Evolutionary conservation across 2,797 vertebrate genomes (phyloP), one percentile per base, ranked within the genome.

Genomic region (Pipistrellus nathusii): DNA sequence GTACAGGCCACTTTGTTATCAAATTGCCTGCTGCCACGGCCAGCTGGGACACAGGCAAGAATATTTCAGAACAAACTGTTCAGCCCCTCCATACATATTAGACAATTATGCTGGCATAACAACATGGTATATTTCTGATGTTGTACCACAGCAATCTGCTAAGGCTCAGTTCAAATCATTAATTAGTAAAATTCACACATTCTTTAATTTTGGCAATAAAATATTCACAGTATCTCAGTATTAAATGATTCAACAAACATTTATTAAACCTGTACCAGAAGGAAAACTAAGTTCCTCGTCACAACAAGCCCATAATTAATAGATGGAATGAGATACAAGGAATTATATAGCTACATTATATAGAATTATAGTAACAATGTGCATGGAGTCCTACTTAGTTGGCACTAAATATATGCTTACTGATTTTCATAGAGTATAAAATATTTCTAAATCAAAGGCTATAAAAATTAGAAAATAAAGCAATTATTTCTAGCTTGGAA

Each of bases 191-290:
- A 89, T 71, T 93, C 86, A 87, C 62, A 93, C 68, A 68, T 44
- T 92, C 80, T 86, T 95, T 83, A 78, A 95, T 95, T 95, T 95
- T 93, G 68, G 80, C 89, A 96, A 94, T 88, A 94, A 93, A 95
- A 95, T 93, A 96, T 32, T 66, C 77, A 86, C 35, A 75, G 64
- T 32, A 85, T 76, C 35, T 95, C 85, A 93, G 80, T 93, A 95
- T 73, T 82, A 95, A 91, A 82, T 66, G 88, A 91, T 72, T 81
- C 72, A 94, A 86, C 59, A 93, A 86, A 88, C 62, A 91, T 72
- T 94, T 86, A 81, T 18, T 53, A 73, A 95, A 55, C 8, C 5
- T 76, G 13, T 86, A 80, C 13, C 53, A 41, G 69, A 6, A 84
- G 72, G 90, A 91, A 95, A 96, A 83, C 18, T 44, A 90, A 94